Percentiles rank a stretch among this genome's conserved stretches.
Evolutionary conservation across 2,113 vertebrate species (phyloP).

Genomic region (Seriola dumerili): DNA sequence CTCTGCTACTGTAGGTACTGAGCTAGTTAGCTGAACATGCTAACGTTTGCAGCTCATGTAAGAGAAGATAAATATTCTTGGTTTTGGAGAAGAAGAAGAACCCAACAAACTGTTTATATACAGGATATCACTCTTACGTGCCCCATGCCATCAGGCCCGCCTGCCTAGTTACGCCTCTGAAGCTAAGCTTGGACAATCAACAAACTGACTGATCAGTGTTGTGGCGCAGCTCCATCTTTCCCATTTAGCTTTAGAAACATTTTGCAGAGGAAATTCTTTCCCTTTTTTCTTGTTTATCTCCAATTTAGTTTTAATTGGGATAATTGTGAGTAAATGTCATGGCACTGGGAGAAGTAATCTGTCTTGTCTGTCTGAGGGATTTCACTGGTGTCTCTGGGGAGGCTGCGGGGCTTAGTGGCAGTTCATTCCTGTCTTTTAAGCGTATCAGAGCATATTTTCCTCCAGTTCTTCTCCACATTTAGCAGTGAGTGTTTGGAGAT

Average conservation of each 20-base stretch:
- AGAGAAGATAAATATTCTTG: too few relatives aligned
- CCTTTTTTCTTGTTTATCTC: slow-evolving; percentile 46
- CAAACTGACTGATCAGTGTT: background rate
- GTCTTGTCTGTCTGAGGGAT: slow-evolving; percentile 53
- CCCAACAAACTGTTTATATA: too few relatives aligned
- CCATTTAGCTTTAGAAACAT: slow-evolving; percentile 3
- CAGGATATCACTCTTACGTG: too few relatives aligned
- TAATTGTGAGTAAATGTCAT: slow-evolving; percentile 59
- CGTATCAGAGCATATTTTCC: slow-evolving; percentile 35
- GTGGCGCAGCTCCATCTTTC: background rate
- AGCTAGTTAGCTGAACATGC: too few relatives aligned
- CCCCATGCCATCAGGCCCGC: too few relatives aligned
- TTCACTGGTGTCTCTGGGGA: slow-evolving; percentile 59
- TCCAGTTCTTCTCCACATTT: slow-evolving; percentile 1
- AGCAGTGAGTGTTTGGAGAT: background rate
- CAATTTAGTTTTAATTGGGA: slow-evolving; percentile 63
- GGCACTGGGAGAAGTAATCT: slow-evolving; percentile 10
- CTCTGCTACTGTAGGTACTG: too few relatives aligned
- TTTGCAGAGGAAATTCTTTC: slow-evolving; percentile 47
- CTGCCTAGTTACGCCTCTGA: too few relatives aligned
- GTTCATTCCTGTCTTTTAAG: slow-evolving; percentile 18
- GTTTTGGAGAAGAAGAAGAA: too few relatives aligned
- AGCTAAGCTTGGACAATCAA: background rate
- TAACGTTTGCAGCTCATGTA: too few relatives aligned
- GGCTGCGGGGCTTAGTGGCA: slow-evolving; percentile 32